phyloP scores from a whole-genome alignment of 2,113 vertebrate genomes.

The Cochlearius cochlearius region DNA sequence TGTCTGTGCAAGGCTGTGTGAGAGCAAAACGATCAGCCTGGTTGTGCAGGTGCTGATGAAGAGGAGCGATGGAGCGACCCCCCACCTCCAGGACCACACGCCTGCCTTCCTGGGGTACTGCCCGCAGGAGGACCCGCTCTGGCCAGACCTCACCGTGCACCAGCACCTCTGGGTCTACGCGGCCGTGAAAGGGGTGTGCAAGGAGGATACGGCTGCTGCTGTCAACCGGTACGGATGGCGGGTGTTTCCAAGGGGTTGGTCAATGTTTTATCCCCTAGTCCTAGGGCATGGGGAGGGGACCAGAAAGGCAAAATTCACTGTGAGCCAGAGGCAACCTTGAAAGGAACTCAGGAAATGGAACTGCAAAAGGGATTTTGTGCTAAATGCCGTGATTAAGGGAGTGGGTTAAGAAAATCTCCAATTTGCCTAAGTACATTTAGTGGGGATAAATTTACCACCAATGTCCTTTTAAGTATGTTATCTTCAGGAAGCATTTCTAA shows the following conservation, averaged over 20 bases:
- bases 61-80: not conserved
- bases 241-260: too few relatives aligned
- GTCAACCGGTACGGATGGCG: conserved; percentile 65
- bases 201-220: conserved; percentile 45
- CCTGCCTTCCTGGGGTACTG: conserved; percentile 80
- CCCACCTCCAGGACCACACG: not conserved
- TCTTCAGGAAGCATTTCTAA: not conserved
- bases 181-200: conserved; percentile 75
- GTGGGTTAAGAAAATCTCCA: not conserved
- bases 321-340: not conserved
- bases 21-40: not conserved
- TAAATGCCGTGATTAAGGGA: not conserved
- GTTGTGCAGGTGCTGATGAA: conserved; percentile 37
- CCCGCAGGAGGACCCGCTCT: conserved; percentile 84
- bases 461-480: not conserved
- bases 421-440: not conserved
- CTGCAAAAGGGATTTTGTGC: not conserved
- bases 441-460: not conserved
- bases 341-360: not conserved
- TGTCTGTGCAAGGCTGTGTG: not conserved
- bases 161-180: conserved; percentile 81
- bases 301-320: not conserved
- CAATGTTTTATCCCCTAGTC: not conserved
- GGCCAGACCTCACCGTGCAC: conserved; percentile 80
- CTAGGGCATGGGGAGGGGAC: fast-evolving